phyloP scores from a whole-genome alignment of 2,113 vertebrate genomes.

The Hippoglossus stenolepis region DNA sequence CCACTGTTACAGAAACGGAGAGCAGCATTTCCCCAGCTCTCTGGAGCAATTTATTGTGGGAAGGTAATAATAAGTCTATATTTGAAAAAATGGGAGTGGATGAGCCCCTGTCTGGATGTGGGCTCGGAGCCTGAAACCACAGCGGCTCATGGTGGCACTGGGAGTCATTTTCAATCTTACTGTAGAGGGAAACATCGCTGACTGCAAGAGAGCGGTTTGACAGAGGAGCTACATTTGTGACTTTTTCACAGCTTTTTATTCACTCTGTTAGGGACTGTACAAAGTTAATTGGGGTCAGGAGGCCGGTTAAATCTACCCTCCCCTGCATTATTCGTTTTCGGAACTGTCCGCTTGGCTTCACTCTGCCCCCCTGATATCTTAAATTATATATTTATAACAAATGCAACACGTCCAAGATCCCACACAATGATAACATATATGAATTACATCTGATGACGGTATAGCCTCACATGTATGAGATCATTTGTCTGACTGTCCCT shows the following conservation, averaged over 20 bases:
- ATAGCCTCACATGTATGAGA: background rate
- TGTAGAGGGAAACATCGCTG: constrained; percentile 48
- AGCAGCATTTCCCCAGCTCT: constrained; percentile 67
- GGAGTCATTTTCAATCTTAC: constrained; percentile 73
- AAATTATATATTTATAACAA: background rate
- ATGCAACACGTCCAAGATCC: background rate
- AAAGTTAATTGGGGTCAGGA: background rate
- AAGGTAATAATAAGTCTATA: constrained; percentile 85
- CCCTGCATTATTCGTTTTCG: background rate
- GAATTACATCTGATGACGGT: background rate
- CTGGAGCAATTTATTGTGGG: constrained; percentile 85
- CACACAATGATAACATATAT: background rate
- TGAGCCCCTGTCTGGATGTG: constrained; percentile 72
- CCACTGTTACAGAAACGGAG: constrained; percentile 80
- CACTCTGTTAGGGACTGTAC: background rate
- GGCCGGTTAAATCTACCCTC: background rate
- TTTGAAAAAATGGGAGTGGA: constrained; percentile 77
- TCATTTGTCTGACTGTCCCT: constrained; percentile 4
- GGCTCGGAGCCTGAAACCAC: constrained; percentile 75
- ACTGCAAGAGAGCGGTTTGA: constrained; percentile 53
- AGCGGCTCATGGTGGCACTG: constrained; percentile 65
- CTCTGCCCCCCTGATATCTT: background rate
- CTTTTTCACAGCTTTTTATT: constrained; percentile 6
- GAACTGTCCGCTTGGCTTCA: background rate
- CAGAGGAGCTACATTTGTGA: constrained; percentile 16